phyloP scores from a whole-genome alignment of 2,113 vertebrate species.

The Nematolebias whitei region DNA sequence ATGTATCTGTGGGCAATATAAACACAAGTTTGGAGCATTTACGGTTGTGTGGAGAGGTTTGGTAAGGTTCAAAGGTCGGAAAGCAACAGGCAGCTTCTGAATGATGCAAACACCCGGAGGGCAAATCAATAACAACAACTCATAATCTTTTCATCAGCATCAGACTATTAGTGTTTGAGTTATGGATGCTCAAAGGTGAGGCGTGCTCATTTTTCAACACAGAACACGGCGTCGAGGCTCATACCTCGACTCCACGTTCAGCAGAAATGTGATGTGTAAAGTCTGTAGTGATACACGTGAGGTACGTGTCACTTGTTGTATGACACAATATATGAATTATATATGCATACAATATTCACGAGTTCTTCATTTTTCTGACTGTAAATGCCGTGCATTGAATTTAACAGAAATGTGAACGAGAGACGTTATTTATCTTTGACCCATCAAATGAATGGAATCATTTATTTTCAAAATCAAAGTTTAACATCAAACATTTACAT shows the following conservation, averaged over 20 bases:
- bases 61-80: constrained; percentile 8
- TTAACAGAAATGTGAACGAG: too few relatives aligned
- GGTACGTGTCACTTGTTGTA: too few relatives aligned
- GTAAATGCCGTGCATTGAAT: too few relatives aligned
- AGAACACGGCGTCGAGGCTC: background rate
- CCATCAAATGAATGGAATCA: too few relatives aligned
- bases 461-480: too few relatives aligned
- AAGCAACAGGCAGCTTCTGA: constrained; percentile 26
- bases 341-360: too few relatives aligned
- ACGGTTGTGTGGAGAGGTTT: background rate
- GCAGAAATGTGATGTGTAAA: constrained; percentile 17
- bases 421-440: too few relatives aligned
- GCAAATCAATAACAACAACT: constrained; percentile 45
- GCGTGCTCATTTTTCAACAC: constrained; percentile 26
- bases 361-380: too few relatives aligned
- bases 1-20: background rate
- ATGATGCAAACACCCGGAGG: constrained; percentile 15
- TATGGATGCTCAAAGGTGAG: constrained; percentile 13
- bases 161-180: background rate
- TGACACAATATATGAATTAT: too few relatives aligned
- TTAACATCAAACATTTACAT: too few relatives aligned
- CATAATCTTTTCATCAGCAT: constrained; percentile 50
- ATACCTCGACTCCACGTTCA: constrained; percentile 8
- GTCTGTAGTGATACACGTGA: too few relatives aligned
- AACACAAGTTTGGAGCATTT: background rate